These are phyloP conservation scores for Hydra vulgaris DNA, from an alignment of 30 jellyfish, hydroid and myxozoan species.

Conservation along the genomic window DNA sequence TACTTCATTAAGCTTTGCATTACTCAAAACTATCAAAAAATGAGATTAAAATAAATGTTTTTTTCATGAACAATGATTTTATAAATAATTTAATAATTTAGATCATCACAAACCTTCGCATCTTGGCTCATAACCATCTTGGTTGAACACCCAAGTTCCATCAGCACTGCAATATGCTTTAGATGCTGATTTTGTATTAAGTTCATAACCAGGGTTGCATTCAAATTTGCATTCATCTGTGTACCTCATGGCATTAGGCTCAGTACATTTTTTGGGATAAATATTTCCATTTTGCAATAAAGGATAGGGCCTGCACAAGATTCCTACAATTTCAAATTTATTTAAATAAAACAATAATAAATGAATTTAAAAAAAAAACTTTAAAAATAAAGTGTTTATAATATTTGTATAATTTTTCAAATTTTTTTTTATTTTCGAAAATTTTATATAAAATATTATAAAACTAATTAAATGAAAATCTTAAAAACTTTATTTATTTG, in stretches of 20 bases:
- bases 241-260: conserved; percentile 23
- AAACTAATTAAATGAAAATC: no score
- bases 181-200: conserved; percentile 24
- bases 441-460: no score
- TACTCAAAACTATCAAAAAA: no score
- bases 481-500: no score
- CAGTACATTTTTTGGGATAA: conserved; percentile 36
- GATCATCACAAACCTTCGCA: conserved; percentile 14
- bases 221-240: conserved; percentile 41
- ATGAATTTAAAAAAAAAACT: background rate
- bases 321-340: conserved; percentile 9
- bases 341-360: no score
- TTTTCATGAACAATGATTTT: no score
- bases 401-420: no score
- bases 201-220: conserved; percentile 59
- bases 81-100: no score
- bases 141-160: conserved; percentile 28
- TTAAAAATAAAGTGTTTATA: no score
- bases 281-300: conserved; percentile 12
- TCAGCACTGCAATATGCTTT: conserved; percentile 39
- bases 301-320: conserved; percentile 13
- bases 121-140: conserved; percentile 17
- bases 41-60: no score
- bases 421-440: no score
- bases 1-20: no score